Base-by-base conservation (phyloP, 1,140 invertebrate genomes). In the Metaphire vulgaris region DNA sequence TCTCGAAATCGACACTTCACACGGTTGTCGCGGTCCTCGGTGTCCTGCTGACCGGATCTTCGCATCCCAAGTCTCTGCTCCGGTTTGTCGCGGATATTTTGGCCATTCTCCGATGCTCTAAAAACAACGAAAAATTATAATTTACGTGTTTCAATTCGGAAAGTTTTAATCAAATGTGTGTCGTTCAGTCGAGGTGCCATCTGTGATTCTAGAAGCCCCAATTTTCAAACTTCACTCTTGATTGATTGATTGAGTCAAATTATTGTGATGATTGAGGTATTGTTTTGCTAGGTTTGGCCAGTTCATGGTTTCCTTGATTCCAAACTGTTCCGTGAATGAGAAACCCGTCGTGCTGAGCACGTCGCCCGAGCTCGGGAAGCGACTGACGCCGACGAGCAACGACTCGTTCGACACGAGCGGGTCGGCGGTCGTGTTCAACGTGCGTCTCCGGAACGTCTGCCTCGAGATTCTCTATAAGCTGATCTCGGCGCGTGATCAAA, bases 31-130 rank as follows among this genome's bases (percentile, higher is more conserved):
- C 79, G 85, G 92, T 94, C 2, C 78, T 86, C 28, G 88, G 93
- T 12, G 90, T 94, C 74, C 91, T 92, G 67, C 85, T 97, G 28
- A 85, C 95, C n/a, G 91, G 92, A 66, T 91, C 92, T 80, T 92
- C 93, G 0, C 86, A 91, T 65, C 89, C 90, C 16, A 16, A 32
- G 29, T 74, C 74, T n/a, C 30, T 74, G 41, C 74, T 74, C 74
- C 29, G 31, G 66, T 72, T 15, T 30, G 28, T 75, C 21, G n/a
- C n/a, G n/a, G n/a, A n/a, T n/a, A n/a, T n/a, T n/a, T n/a, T n/a
- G n/a, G n/a, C n/a, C n/a, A n/a, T n/a, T n/a, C n/a, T n/a, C n/a
- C n/a, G n/a, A n/a, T n/a, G n/a, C n/a, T n/a, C n/a, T n/a, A n/a
- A n/a, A n/a, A n/a, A n/a, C n/a, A n/a, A n/a, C n/a, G n/a, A n/a